Evolutionary conservation across 2,113 vertebrate genomes (phyloP), one percentile per base, ranked within the genome.

Genomic region (Danionella cerebrum): DNA sequence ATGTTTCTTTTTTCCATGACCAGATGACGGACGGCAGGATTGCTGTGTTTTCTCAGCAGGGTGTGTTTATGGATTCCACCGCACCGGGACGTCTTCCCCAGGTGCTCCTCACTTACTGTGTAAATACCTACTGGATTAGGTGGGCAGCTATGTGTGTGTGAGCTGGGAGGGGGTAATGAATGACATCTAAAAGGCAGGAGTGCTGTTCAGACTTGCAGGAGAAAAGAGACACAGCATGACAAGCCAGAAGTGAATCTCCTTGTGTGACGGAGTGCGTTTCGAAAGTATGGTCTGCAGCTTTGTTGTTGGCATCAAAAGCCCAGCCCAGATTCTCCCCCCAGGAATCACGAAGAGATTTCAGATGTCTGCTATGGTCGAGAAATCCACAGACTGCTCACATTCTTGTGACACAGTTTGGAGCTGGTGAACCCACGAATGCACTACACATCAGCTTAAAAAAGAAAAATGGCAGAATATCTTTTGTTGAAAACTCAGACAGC

Each of bases 81-180:
- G 81, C 82, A 86, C 75, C 78, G 83, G 76, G 78, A 87, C 80
- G 82, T 87, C 79, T 86, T 84, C 86, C 83, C 84, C 79, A 83
- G 85, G 85, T 87, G 79, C 70, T 83, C 29, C 57, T 51, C 35
- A 50, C 64, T 59, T 45, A 70, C 25, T 73, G 51, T 80, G 80
- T 84, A 86, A 87, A 89, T 87, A 86, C 84, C 85, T 84, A 76
- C 65, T 84, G 86, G 86, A 89, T 89, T 89, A 87, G 78, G 79
- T 85, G 83, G 83, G 82, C 77, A 86, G 80, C 29, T 59, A 52
- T 11, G 35, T 52, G n/a, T n/a, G n/a, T n/a, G n/a, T 25, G 62
- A 25, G 57, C 21, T 11, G 69, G 51, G 35, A 48, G 29, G 10
- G 69, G 47, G 74, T 82, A 80, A 70, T 88, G 87, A 87, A 83